Conservation (phyloP, 1,140 invertebrate species). For the Yoshiicerus persimilis region DNA sequence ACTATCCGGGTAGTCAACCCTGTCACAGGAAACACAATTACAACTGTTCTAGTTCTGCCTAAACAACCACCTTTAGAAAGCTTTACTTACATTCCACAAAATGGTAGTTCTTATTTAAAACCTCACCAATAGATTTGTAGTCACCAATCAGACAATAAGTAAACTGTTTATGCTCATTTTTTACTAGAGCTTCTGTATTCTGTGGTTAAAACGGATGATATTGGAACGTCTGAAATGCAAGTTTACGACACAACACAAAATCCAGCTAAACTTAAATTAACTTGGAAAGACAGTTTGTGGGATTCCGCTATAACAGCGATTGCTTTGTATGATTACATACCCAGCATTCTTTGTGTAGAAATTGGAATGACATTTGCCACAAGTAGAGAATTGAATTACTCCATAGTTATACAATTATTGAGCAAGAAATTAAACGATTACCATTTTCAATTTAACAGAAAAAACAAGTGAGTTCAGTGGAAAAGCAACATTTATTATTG, state of each 20-base stretch:
- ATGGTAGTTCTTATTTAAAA: no score
- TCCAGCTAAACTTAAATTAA: slow-evolving; percentile 31
- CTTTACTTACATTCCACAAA: slow-evolving; percentile 30
- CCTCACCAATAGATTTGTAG: no score
- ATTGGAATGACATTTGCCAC: slow-evolving; percentile 32
- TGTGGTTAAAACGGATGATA: neutral
- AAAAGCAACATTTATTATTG: slow-evolving; percentile 41
- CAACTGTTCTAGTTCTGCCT: slow-evolving; percentile 7
- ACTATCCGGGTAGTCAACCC: slow-evolving; percentile 42
- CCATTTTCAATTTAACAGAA: neutral
- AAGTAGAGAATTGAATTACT: neutral
- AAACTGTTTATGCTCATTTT: no score
- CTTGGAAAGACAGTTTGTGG: slow-evolving; percentile 39
- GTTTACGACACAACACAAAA: slow-evolving; percentile 33
- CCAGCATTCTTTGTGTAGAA: slow-evolving; percentile 27
- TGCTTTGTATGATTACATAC: slow-evolving; percentile 38
- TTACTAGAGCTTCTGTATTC: neutral
- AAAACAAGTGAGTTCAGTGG: neutral
- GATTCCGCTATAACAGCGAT: slow-evolving; percentile 31
- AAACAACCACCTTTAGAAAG: neutral
- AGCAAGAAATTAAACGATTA: neutral
- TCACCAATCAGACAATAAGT: no score
- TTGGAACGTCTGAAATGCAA: slow-evolving; percentile 26
- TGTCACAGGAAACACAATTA: slow-evolving; percentile 30
- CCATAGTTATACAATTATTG: neutral